Conservation (phyloP, 2,113 vertebrate genomes). For the Oplegnathus fasciatus region DNA sequence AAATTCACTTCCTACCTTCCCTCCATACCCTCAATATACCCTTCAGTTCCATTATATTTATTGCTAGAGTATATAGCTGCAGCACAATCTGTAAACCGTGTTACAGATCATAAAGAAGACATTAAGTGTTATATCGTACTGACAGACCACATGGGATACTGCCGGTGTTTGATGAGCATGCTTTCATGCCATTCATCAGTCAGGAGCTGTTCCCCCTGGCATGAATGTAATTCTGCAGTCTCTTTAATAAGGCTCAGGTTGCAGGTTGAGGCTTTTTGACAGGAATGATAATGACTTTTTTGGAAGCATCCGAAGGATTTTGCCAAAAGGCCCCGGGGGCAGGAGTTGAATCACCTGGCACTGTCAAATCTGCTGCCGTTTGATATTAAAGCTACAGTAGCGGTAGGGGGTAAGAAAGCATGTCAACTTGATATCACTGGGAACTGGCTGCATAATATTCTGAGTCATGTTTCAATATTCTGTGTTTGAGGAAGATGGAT, state of each 20-base stretch:
- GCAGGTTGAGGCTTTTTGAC: constrained; percentile 39
- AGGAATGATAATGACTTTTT: constrained; percentile 41
- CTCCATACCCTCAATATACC: background rate
- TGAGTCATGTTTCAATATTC: constrained; percentile 10
- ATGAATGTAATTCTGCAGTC: background rate
- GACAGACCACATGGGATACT: background rate
- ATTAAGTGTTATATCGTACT: background rate
- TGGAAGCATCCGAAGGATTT: constrained; percentile 17
- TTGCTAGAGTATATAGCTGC: background rate
- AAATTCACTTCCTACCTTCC: background rate
- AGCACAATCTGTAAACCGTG: background rate
- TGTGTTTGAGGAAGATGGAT: background rate
- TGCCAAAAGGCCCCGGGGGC: background rate
- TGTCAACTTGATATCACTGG: background rate
- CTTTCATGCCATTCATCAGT: background rate
- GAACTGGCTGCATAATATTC: constrained; percentile 10
- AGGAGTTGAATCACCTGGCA: constrained; percentile 23
- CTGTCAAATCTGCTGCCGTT: constrained; percentile 27
- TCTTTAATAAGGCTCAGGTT: constrained; percentile 14
- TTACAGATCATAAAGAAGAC: background rate
- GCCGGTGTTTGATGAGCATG: constrained; percentile 19
- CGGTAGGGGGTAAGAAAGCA: background rate
- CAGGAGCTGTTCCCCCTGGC: background rate
- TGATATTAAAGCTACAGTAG: constrained; percentile 17
- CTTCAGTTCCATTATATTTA: background rate